Evolutionary conservation across 2,113 vertebrate species (phyloP).

Genomic region (Anhinga rufa): DNA sequence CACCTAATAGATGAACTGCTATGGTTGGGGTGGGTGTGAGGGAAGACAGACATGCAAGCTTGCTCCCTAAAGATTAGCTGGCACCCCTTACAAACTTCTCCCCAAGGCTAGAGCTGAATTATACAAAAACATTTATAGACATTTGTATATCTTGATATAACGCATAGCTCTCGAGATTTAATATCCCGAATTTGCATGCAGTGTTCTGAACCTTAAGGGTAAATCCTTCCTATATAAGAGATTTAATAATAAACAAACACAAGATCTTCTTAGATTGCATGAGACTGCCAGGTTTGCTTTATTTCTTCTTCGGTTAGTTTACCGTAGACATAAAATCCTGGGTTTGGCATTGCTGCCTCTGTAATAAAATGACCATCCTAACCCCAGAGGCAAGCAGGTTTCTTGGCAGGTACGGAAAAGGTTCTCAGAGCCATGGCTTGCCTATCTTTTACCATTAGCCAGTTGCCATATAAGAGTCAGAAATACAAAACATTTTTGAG

Average conservation of each 20-base stretch:
- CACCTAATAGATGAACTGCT: neutral
- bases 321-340: neutral
- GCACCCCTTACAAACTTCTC: neutral
- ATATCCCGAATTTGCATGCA: neutral
- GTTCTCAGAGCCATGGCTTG: neutral
- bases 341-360: neutral
- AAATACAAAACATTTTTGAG: neutral
- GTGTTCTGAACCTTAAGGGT: neutral
- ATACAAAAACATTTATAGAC: neutral
- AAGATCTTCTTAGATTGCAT: neutral
- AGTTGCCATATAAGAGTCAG: neutral
- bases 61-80: neutral
- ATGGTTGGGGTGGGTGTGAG: neutral
- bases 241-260: neutral
- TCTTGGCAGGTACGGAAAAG: neutral
- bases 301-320: neutral
- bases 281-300: neutral
- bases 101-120: neutral
- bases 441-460: neutral
- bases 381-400: neutral
- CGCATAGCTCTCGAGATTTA: neutral
- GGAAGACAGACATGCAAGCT: neutral
- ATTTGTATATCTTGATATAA: neutral
- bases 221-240: neutral
- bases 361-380: neutral